Percentiles rank a stretch among this genome's conserved stretches.
These are phyloP conservation scores for Pyrgus malvae DNA, from an alignment of 2,888 invertebrate genomes.

Conservation along the genomic window DNA sequence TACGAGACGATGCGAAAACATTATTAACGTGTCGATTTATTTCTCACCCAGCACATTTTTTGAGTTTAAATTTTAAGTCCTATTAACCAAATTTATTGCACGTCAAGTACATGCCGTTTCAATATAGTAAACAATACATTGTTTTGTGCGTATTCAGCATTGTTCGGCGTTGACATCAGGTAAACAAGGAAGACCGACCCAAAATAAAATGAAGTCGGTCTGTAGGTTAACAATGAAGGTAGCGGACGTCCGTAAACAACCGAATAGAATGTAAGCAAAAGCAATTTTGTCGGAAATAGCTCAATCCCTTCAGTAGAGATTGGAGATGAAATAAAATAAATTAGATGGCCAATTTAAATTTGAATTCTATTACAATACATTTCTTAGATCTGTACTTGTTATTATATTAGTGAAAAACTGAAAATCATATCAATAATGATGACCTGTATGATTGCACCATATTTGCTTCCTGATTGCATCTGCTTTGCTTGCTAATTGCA, in stretches of 20 bases:
- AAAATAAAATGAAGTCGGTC: constrained; percentile 51
- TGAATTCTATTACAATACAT: background rate
- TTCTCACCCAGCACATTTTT: no score
- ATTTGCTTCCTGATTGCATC: no score
- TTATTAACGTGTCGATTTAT: no score
- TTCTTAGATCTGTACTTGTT: no score
- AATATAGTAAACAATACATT: constrained; percentile 32
- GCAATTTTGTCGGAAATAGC: constrained; percentile 6
- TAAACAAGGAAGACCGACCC: constrained; percentile 55
- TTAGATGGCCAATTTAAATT: background rate
- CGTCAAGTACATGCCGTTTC: background rate
- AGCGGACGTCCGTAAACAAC: constrained; percentile 29
- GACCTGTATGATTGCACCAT: no score
- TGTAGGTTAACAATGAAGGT: constrained; percentile 41
- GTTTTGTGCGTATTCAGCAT: constrained; percentile 45
- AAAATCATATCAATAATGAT: no score
- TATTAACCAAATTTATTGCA: background rate
- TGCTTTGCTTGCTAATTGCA: no score
- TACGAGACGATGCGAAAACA: no score
- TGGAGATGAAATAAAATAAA: background rate
- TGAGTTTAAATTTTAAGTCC: background rate
- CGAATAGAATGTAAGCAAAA: constrained; percentile 14
- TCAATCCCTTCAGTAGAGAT: background rate
- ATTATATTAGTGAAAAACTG: no score
- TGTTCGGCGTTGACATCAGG: constrained; percentile 42